phyloP scores from a whole-genome alignment of 1,140 invertebrate species.

The Monochamus saltuarius region DNA sequence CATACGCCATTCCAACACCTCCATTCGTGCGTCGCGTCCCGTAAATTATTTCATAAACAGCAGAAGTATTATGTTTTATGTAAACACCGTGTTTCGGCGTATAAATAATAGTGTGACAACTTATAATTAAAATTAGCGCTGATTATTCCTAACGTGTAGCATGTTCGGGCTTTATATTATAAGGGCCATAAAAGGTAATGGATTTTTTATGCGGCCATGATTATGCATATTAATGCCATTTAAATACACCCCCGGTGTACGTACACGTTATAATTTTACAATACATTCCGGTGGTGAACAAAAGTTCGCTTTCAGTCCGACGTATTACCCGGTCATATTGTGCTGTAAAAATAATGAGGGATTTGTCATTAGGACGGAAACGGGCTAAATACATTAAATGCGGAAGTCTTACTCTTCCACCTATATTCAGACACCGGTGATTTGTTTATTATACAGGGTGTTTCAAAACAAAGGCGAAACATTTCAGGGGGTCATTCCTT shows the following conservation, averaged over 20 bases:
- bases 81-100: slow-evolving; percentile 20
- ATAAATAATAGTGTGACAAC: slow-evolving; percentile 29
- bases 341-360: too few species aligned
- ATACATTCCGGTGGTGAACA: slow-evolving; percentile 12
- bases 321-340: too few species aligned
- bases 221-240: slow-evolving; percentile 44
- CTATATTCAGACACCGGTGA: too few species aligned
- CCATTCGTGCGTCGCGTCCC: not conserved
- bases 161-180: slow-evolving; percentile 31
- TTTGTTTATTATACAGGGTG: too few species aligned
- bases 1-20: too few species aligned
- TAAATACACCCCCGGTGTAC: slow-evolving; percentile 34
- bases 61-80: slow-evolving; percentile 17
- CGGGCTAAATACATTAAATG: too few species aligned
- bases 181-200: slow-evolving; percentile 42
- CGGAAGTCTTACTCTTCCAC: too few species aligned
- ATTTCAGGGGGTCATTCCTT: too few species aligned
- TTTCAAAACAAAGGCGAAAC: too few species aligned
- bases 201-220: slow-evolving; percentile 42
- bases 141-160: slow-evolving; percentile 25
- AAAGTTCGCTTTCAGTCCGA: too few species aligned
- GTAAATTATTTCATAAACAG: slow-evolving; percentile 21
- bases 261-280: slow-evolving; percentile 24
- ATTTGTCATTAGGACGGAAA: too few species aligned
- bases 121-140: slow-evolving; percentile 31